Evolutionary conservation across 2,113 vertebrate species (phyloP).

Genomic region (Chunga burmeisteri): DNA sequence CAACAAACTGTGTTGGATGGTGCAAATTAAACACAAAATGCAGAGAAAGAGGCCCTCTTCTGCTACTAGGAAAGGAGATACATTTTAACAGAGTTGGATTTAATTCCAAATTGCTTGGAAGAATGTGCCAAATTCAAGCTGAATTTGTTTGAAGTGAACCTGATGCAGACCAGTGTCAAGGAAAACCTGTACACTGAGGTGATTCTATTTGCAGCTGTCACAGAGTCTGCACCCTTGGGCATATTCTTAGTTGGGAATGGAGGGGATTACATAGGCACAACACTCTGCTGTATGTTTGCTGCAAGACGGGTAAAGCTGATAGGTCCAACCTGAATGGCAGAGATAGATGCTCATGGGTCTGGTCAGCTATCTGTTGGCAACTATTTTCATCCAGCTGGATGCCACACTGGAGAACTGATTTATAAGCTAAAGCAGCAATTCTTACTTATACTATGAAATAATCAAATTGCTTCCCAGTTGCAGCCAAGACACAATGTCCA

Average conservation of each 20-base stretch:
- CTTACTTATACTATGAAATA: background rate
- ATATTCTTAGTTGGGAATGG: background rate
- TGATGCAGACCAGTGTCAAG: background rate
- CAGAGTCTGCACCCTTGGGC: background rate
- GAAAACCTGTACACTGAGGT: background rate
- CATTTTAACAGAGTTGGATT: background rate
- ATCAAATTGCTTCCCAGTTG: background rate
- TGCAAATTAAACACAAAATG: background rate
- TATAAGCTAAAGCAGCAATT: background rate
- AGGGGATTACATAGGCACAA: background rate
- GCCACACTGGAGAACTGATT: background rate
- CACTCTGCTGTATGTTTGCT: background rate
- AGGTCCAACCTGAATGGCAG: background rate
- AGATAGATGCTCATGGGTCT: background rate
- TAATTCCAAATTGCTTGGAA: background rate
- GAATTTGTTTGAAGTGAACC: background rate
- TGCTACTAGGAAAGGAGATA: background rate
- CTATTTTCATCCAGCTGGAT: background rate
- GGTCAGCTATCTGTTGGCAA: background rate
- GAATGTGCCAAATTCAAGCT: background rate
- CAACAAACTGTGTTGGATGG: background rate
- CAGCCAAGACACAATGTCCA: background rate
- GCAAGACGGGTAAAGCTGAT: background rate
- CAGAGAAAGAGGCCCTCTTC: background rate
- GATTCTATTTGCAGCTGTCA: background rate